Evolutionary conservation across 2,797 vertebrate genomes (phyloP).

Genomic region (Oceanodroma leucorhoa): DNA sequence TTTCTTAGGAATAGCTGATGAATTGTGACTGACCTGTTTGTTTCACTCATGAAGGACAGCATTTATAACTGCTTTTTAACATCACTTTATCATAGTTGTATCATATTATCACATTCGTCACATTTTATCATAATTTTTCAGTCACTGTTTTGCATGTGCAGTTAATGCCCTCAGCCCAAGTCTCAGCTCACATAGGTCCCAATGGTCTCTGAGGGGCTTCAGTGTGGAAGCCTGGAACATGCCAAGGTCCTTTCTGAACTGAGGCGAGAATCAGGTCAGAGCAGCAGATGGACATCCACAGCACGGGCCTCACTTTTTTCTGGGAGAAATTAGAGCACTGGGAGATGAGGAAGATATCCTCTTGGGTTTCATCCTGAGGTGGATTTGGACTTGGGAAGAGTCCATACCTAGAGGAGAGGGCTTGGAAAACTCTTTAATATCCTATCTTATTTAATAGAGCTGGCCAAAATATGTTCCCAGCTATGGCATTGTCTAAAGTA

Average conservation of each 20-base stretch:
- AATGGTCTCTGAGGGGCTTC: neutral
- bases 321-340: neutral
- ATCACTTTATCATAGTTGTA: neutral
- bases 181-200: neutral
- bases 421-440: neutral
- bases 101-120: neutral
- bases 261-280: neutral
- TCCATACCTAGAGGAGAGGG: neutral
- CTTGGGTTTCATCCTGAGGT: neutral
- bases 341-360: neutral
- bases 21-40: neutral
- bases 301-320: neutral
- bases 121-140: neutral
- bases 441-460: neutral
- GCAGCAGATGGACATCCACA: neutral
- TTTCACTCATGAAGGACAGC: constrained; percentile 14
- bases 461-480: neutral
- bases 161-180: neutral
- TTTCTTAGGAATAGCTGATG: constrained; percentile 7
- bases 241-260: neutral
- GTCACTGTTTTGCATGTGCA: neutral
- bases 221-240: neutral
- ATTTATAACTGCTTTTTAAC: constrained; percentile 5
- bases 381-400: neutral
- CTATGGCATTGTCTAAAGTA: neutral